Evolutionary conservation across 2,797 vertebrate species (phyloP).

Genomic region (Pseudomugil tenellus): DNA sequence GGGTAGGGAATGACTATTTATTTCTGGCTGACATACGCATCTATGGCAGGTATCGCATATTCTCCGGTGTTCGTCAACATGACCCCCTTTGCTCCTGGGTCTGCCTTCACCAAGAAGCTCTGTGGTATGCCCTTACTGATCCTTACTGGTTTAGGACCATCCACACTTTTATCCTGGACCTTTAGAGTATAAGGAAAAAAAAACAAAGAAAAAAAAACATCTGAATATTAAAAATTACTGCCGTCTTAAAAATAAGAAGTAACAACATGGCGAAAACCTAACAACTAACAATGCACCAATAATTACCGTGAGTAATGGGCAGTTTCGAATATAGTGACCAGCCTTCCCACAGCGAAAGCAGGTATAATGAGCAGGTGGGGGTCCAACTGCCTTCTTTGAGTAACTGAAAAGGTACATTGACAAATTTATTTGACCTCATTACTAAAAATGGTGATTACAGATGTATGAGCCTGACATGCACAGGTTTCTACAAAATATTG

Average conservation of each 20-base stretch:
- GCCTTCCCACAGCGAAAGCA: slow-evolving; percentile 96
- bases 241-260: neutral
- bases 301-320: slow-evolving; percentile 93
- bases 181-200: slow-evolving; percentile 17
- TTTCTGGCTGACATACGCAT: slow-evolving; percentile 84
- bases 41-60: slow-evolving; percentile 97
- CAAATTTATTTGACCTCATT: neutral
- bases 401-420: slow-evolving; percentile 83
- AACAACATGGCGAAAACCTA: neutral
- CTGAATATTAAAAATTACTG: neutral
- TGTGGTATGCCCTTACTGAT: slow-evolving; percentile 99
- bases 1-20: neutral
- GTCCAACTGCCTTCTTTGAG: slow-evolving; percentile 95
- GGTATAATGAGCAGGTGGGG: slow-evolving; percentile 94
- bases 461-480: neutral
- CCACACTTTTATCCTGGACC: slow-evolving; percentile 93
- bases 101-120: slow-evolving; percentile 99
- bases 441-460: neutral
- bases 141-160: slow-evolving; percentile 92
- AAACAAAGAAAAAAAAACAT: neutral
- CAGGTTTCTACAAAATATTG: neutral
- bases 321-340: slow-evolving; percentile 97
- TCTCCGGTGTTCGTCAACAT: slow-evolving; percentile 99
- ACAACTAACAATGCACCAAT: neutral
- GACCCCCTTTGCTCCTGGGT: slow-evolving; percentile 95